Evolutionary conservation across 2,797 vertebrate species (phyloP), one percentile per base, ranked within the genome.

Genomic region (Channa striata): DNA sequence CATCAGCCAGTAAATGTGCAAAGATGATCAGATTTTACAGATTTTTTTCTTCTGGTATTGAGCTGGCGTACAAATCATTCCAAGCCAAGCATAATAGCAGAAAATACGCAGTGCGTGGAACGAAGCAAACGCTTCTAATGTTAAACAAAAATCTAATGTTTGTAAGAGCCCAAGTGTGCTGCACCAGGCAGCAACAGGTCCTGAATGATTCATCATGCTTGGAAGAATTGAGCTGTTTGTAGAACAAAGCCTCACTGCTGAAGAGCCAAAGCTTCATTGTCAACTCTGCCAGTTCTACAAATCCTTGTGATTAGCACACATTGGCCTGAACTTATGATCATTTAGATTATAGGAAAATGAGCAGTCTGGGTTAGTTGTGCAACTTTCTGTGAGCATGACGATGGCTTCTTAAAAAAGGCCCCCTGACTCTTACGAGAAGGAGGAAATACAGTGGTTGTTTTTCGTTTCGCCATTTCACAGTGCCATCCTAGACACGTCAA

Each of bases 171-270:
- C 21, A 30, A 66, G 48, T n/a, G 44, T 3, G 69, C 59, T 5
- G 78, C 68, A 54, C 60, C 77, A 64, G 46, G 59, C 50, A 23
- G 61, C 66, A 67, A 69, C 72, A 75, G 75, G 67, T 72, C 50
- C 42, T 65, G 65, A 80, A 57, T 78, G 80, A 79, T 70, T 82
- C 78, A 79, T 74, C 46, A 21, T 48, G 49, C 14, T 56, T 2
- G 11, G 49, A 83, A 74, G 70, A 83, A 83, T 23, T 34, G 48
- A 44, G 16, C 62, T 7, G 71, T 77, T 71, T 73, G 83, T 68
- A 71, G 75, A 81, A 80, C 71, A 72, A 80, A 85, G 70, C 40
- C 39, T 72, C 54, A 17, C 52, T 8, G 48, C 61, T 66, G 59
- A 68, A 64, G 44, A 42, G 54, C 9, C 43, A 10, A 23, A 60